A percentile compares a stretch with the other conserved stretches of the same genome.
phyloP scores from a whole-genome alignment of 2,797 vertebrate genomes.

The Dallia pectoralis region DNA sequence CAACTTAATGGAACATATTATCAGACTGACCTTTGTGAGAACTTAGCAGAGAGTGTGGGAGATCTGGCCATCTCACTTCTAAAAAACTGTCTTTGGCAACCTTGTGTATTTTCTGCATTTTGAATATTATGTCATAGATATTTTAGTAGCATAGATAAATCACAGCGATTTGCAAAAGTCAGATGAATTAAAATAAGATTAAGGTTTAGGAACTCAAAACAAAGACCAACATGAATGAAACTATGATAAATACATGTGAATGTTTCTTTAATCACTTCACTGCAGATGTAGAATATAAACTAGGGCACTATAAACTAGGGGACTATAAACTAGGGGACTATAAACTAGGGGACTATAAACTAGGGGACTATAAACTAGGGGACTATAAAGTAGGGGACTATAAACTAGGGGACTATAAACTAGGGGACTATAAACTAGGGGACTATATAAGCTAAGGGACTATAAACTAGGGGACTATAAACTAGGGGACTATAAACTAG shows the following conservation, averaged over 20 bases:
- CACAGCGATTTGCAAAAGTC: neutral
- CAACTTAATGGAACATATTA: constrained; percentile 11
- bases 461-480: too few relatives aligned
- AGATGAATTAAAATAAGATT: neutral
- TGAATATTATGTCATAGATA: constrained; percentile 5
- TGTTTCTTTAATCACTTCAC: neutral
- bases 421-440: too few relatives aligned
- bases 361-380: too few relatives aligned
- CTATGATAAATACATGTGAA: neutral
- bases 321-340: too few relatives aligned
- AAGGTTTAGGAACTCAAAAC: neutral
- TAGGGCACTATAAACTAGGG: too few relatives aligned
- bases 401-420: too few relatives aligned
- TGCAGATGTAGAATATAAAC: too few relatives aligned
- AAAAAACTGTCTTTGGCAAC: constrained; percentile 15
- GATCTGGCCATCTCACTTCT: constrained; percentile 11
- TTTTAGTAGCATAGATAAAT: neutral
- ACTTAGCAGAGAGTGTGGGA: neutral
- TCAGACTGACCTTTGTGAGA: constrained; percentile 32
- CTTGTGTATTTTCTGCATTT: constrained; percentile 31
- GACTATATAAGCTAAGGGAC: too few relatives aligned
- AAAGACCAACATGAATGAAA: neutral
- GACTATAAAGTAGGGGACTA: too few relatives aligned
- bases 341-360: too few relatives aligned
- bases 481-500: too few relatives aligned